Evolutionary conservation across 2,113 vertebrate genomes (phyloP).

Genomic region (Plecturocebus donacophilus): DNA sequence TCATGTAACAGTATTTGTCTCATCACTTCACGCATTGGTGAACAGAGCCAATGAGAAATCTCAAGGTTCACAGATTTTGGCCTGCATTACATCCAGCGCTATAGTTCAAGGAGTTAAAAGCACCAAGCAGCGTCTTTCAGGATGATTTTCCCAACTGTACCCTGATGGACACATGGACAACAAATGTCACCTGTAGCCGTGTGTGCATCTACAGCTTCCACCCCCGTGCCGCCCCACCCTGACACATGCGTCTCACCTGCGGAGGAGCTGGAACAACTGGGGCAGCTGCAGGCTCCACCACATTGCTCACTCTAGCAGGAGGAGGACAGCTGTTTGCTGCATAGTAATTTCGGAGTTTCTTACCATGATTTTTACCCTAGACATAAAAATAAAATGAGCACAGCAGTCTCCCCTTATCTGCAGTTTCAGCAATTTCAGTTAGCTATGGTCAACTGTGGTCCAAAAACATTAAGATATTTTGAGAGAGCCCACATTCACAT

Average conservation of each 20-base stretch:
- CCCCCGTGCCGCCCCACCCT: not conserved
- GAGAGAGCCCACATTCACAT: not conserved
- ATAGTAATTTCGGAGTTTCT: constrained; percentile 97
- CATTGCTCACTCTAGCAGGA: constrained; percentile 91
- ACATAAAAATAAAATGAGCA: constrained; percentile 70
- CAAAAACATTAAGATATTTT: not conserved
- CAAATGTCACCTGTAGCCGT: not conserved
- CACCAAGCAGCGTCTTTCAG: not conserved
- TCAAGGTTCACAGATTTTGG: not conserved
- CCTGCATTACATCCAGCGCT: not conserved
- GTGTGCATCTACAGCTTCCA: not conserved
- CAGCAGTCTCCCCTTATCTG: not conserved
- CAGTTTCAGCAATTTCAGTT: not conserved
- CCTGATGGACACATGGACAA: not conserved
- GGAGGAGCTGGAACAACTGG: constrained; percentile 86
- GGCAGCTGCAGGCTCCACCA: constrained; percentile 87
- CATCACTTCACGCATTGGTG: not conserved
- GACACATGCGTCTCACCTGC: constrained; percentile 87
- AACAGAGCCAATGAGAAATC: not conserved
- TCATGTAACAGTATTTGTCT: not conserved
- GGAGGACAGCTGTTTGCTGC: constrained; percentile 96
- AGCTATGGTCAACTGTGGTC: not conserved
- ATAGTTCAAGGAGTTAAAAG: not conserved
- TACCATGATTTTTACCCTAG: constrained; percentile 99
- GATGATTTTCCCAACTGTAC: not conserved